A percentile compares a stretch with the other conserved stretches of the same genome.
Conservation (phyloP, 1,140 invertebrate species). For the Caenorhabditis briggsae region DNA sequence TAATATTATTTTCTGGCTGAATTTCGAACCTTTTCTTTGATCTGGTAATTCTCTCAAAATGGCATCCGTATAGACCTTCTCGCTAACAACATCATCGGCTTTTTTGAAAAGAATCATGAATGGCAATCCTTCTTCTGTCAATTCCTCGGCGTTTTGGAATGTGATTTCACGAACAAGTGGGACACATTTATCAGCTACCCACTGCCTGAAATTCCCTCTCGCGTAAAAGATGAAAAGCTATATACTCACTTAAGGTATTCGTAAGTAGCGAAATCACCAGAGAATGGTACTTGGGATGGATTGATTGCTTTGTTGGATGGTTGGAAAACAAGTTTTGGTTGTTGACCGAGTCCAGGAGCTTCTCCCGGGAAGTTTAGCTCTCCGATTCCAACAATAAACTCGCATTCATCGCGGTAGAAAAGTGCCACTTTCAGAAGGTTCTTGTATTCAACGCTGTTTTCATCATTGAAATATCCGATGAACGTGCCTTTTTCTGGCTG, state of each 20-base stretch:
- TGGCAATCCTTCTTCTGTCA: slow-evolving; percentile 98
- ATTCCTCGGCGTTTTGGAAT: slow-evolving; percentile 98
- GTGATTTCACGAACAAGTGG: slow-evolving; percentile 88
- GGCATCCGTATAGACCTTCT: slow-evolving; percentile 88
- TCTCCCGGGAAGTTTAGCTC: slow-evolving; percentile 34
- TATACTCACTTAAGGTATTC: slow-evolving; percentile 80
- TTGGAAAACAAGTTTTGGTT: slow-evolving; percentile 33
- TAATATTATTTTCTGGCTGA: not conserved
- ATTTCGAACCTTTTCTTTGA: slow-evolving; percentile 86
- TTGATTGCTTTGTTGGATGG: slow-evolving; percentile 17
- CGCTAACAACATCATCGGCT: slow-evolving; percentile 87
- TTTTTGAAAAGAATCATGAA: slow-evolving; percentile 96
- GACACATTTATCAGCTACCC: slow-evolving; percentile 87
- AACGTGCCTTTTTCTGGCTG: slow-evolving; percentile 30
- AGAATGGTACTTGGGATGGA: slow-evolving; percentile 52
- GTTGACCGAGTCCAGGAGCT: not conserved
- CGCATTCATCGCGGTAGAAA: slow-evolving; percentile 34
- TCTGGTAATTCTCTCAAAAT: slow-evolving; percentile 85
- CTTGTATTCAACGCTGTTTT: slow-evolving; percentile 45
- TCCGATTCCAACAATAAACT: slow-evolving; percentile 32
- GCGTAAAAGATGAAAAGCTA: slow-evolving; percentile 75
- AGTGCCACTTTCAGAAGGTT: slow-evolving; percentile 15
- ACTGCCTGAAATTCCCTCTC: slow-evolving; percentile 78
- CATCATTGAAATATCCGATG: slow-evolving; percentile 41
- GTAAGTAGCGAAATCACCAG: slow-evolving; percentile 60